These are phyloP conservation scores for Bambusicola thoracicus DNA, from an alignment of 2,113 vertebrate genomes.

Conservation along the genomic window DNA sequence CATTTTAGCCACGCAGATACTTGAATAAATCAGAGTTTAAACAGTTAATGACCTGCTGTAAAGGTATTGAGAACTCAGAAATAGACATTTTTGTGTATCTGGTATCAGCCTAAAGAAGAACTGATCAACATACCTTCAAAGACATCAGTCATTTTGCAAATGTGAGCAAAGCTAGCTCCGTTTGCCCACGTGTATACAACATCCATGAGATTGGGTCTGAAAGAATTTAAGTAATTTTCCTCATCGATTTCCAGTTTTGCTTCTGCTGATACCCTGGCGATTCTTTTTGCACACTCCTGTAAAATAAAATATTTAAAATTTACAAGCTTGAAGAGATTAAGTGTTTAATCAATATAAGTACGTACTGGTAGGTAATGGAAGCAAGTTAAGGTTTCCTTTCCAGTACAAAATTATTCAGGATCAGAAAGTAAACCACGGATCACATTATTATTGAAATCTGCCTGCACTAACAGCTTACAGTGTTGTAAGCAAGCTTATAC, in stretches of 20 bases:
- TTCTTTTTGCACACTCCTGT: conserved; percentile 97
- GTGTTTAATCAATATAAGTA: not conserved
- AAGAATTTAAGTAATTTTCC: conserved; percentile 90
- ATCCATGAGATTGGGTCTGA: conserved; percentile 96
- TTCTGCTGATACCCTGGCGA: conserved; percentile 96
- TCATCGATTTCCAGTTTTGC: conserved; percentile 97
- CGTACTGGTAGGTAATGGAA: not conserved
- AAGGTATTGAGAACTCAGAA: not conserved
- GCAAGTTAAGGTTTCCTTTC: not conserved
- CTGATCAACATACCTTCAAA: conserved; percentile 88
- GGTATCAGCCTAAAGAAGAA: not conserved
- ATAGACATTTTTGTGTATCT: not conserved
- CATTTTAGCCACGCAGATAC: not conserved
- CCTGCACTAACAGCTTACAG: not conserved
- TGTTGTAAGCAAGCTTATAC: not conserved
- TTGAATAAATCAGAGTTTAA: not conserved
- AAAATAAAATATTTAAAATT: conserved; percentile 24
- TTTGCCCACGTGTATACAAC: conserved; percentile 96
- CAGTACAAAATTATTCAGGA: not conserved
- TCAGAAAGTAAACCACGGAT: not conserved
- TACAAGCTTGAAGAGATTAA: not conserved
- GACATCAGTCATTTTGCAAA: conserved; percentile 99
- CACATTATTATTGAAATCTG: not conserved
- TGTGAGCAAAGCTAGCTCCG: conserved; percentile 93
- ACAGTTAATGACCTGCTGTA: not conserved